Percentiles rank a stretch among this genome's conserved stretches.
Evolutionary conservation across 2,797 vertebrate genomes (phyloP).

Genomic region (Enteromius trimaculatus): DNA sequence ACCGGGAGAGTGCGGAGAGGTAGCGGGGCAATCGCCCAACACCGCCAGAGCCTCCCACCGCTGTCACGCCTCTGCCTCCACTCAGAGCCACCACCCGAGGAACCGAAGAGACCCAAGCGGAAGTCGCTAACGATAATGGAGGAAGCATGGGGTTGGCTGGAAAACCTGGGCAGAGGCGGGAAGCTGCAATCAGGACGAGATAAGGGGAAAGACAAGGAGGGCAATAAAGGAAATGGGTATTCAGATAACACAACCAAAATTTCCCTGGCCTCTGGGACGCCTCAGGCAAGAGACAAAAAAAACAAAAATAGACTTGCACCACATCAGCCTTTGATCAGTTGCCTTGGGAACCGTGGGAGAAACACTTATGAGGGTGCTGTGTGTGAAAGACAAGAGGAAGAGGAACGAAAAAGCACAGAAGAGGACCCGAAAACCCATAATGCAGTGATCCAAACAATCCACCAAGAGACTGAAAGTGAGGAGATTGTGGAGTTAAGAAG

Average conservation of each 20-base stretch:
- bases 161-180: constrained; percentile 74
- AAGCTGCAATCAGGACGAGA: constrained; percentile 69
- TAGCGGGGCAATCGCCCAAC: constrained; percentile 60
- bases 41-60: constrained; percentile 78
- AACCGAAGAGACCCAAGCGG: constrained; percentile 74
- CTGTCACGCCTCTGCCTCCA: constrained; percentile 64
- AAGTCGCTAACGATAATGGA: constrained; percentile 81
- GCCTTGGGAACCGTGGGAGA: constrained; percentile 66
- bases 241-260: constrained; percentile 63
- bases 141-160: constrained; percentile 82
- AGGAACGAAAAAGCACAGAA: constrained; percentile 58
- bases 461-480: constrained; percentile 36
- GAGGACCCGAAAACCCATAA: constrained; percentile 43
- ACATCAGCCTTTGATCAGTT: constrained; percentile 70
- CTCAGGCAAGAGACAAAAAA: constrained; percentile 59
- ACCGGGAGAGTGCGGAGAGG: constrained; percentile 58
- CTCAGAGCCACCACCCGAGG: constrained; percentile 59
- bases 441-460: constrained; percentile 3
- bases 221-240: constrained; percentile 59
- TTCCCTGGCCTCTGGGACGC: constrained; percentile 36
- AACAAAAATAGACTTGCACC: constrained; percentile 64
- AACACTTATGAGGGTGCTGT: background rate
- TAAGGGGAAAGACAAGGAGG: constrained; percentile 65
- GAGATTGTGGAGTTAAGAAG: constrained; percentile 66
- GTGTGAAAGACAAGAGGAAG: constrained; percentile 33